phyloP scores from a whole-genome alignment of 1,140 invertebrate genomes.

The Drosophila parabipectinata region DNA sequence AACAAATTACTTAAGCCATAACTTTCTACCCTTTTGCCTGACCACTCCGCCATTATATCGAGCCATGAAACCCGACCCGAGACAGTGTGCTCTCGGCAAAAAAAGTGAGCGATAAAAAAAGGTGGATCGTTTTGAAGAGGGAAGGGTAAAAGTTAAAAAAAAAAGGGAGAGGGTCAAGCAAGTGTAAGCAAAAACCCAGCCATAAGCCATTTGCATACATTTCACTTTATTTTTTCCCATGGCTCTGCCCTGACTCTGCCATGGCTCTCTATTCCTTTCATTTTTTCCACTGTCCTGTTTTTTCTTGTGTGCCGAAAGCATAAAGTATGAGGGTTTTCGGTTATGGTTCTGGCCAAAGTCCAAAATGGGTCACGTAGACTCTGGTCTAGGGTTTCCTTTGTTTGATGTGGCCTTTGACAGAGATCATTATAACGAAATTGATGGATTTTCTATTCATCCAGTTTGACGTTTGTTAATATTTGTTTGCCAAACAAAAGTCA shows the following conservation, averaged over 20 bases:
- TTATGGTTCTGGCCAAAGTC: slow-evolving; percentile 19
- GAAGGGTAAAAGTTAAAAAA: slow-evolving; percentile 5
- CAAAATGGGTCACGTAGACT: slow-evolving; percentile 51
- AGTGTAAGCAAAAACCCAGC: slow-evolving; percentile 71
- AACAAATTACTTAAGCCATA: slow-evolving; percentile 68
- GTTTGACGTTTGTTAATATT: slow-evolving; percentile 25
- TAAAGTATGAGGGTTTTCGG: slow-evolving; percentile 32
- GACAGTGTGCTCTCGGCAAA: slow-evolving; percentile 17
- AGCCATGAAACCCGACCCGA: slow-evolving; percentile 28
- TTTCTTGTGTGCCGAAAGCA: slow-evolving; percentile 32
- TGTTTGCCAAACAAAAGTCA: slow-evolving; percentile 34
- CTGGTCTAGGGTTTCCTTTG: slow-evolving; percentile 43
- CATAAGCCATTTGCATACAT: slow-evolving; percentile 77
- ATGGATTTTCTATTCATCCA: slow-evolving; percentile 43
- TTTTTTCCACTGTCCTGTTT: not conserved
- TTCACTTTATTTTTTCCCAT: slow-evolving; percentile 44
- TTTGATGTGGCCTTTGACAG: slow-evolving; percentile 51
- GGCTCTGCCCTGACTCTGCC: not conserved
- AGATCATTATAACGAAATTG: slow-evolving; percentile 50
- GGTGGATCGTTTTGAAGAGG: slow-evolving; percentile 12
- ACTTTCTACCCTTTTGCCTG: slow-evolving; percentile 15
- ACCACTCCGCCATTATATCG: slow-evolving; percentile 49
- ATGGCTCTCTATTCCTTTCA: not conserved
- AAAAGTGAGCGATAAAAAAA: slow-evolving; percentile 61
- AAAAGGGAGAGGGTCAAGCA: slow-evolving; percentile 35